phyloP scores from a whole-genome alignment of 2,797 vertebrate species.

The Aulostomus chinensis region DNA sequence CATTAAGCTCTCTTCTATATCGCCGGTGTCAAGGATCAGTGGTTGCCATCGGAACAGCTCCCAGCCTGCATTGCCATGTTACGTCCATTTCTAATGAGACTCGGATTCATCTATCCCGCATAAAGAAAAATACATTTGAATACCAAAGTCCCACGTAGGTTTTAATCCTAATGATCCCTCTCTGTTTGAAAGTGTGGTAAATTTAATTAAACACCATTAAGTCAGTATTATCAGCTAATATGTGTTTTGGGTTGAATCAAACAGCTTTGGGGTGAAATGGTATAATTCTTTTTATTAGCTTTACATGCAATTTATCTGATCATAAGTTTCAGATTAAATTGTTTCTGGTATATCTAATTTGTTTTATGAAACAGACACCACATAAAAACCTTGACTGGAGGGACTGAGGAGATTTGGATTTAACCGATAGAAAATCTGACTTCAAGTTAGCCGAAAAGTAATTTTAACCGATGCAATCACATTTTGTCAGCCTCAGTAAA shows the following conservation, averaged over 20 bases:
- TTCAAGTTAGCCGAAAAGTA: too few species aligned
- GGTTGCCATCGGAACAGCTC: constrained; percentile 57
- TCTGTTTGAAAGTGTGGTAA: constrained; percentile 20
- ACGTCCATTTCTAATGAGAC: constrained; percentile 65
- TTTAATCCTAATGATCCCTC: constrained; percentile 22
- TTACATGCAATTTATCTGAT: constrained; percentile 11
- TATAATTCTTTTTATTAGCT: constrained; percentile 16
- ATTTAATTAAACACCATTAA: constrained; percentile 30
- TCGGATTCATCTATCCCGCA: constrained; percentile 52
- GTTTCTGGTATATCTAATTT: too few species aligned
- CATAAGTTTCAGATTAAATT: too few species aligned
- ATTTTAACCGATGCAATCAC: too few species aligned
- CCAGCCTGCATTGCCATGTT: constrained; percentile 57
- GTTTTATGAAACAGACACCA: too few species aligned
- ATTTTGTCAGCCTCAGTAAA: too few species aligned
- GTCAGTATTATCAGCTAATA: constrained; percentile 4
- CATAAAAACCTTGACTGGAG: too few species aligned
- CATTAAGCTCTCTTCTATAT: constrained; percentile 69
- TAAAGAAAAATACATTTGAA: constrained; percentile 28
- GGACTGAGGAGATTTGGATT: too few species aligned
- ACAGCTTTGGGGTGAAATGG: constrained; percentile 2
- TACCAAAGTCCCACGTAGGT: constrained; percentile 16
- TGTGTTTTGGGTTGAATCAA: constrained; percentile 11
- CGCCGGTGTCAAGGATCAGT: constrained; percentile 67
- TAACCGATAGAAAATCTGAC: too few species aligned